Base-by-base conservation (phyloP, 2,113 vertebrate genomes). In the Pao palembangensis region DNA sequence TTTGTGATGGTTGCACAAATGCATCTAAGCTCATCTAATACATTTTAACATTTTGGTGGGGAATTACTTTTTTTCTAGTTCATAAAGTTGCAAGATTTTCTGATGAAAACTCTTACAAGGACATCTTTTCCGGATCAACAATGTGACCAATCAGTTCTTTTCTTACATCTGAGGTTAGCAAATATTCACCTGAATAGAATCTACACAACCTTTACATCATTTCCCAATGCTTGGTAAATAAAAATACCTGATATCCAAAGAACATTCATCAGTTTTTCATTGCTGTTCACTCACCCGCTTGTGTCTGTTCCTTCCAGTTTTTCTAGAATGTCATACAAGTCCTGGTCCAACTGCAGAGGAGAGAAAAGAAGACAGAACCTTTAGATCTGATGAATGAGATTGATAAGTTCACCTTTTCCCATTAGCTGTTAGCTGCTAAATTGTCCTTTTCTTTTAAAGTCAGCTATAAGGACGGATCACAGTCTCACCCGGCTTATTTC, bases 401-500 rank as follows among this genome's bases (percentile, higher is more conserved):
- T 55, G 6, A 41, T 17, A 8, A 23, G 13, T 18, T 63, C 14
- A 13, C 11, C 46, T 41, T 46, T 57, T 73, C 28, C 43, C 15
- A 71, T 55, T 12, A 55, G 13, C 20, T 42, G 52, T 23, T 57
- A 70, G 43, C 11, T 8, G 12, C 51, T 43, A 15, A 21, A 67
- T 20, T 71, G 14, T 52, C 59, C 50, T 5, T 8, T 67, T 51
- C 69, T 43, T 72, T 13, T 53, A 13, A 25, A 56, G 43, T 34
- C 55, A 49, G 54, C 42, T 41, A 6, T 58, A 28, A n/a, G 3
- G 2, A 10, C 61, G n/a, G 25, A 51, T 13, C 38, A 28, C 10
- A 67, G 6, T 55, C 90, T 92, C 90, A 99, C 97, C 93, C 96
- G 94, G 74, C 93, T 88, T 84, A 98, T 98, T 89, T 99, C 96